phyloP scores from a whole-genome alignment of 2,888 invertebrate species.

The Microctonus aethiopoides region DNA sequence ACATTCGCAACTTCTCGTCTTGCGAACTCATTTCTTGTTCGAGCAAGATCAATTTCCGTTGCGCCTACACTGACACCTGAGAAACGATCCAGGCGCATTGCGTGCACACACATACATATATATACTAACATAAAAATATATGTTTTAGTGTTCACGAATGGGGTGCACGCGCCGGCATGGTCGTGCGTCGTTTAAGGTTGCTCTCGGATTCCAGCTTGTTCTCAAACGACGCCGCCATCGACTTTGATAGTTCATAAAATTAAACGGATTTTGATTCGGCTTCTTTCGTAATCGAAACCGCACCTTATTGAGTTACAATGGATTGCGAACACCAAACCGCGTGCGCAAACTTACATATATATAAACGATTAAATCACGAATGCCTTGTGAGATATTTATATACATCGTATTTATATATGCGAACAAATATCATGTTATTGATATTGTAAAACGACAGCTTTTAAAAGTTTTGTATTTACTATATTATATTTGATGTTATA shows the following conservation, averaged over 20 bases:
- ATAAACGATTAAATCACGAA: slow-evolving; percentile 10
- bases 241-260: slow-evolving; percentile 59
- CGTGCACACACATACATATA: slow-evolving; percentile 27
- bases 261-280: slow-evolving; percentile 60
- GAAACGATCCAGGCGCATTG: slow-evolving; percentile 12
- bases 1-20: slow-evolving; percentile 1
- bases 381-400: not conserved
- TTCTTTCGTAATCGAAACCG: slow-evolving; percentile 56
- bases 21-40: not conserved
- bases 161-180: slow-evolving; percentile 38
- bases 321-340: not conserved
- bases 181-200: slow-evolving; percentile 33
- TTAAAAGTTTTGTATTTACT: not conserved
- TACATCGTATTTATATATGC: not conserved
- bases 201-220: slow-evolving; percentile 48
- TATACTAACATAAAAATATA: slow-evolving; percentile 34
- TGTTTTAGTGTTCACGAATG: slow-evolving; percentile 37
- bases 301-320: slow-evolving; percentile 22
- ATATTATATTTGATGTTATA: not conserved
- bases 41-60: slow-evolving; percentile 50
- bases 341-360: not conserved
- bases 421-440: slow-evolving; percentile 27
- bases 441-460: not conserved
- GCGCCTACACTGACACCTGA: slow-evolving; percentile 41
- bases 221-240: slow-evolving; percentile 48